A percentile compares a stretch with the other conserved stretches of the same genome.
These are phyloP conservation scores for Melangyna quadrimaculata DNA, from an alignment of 2,888 invertebrate species.

Conservation along the genomic window DNA sequence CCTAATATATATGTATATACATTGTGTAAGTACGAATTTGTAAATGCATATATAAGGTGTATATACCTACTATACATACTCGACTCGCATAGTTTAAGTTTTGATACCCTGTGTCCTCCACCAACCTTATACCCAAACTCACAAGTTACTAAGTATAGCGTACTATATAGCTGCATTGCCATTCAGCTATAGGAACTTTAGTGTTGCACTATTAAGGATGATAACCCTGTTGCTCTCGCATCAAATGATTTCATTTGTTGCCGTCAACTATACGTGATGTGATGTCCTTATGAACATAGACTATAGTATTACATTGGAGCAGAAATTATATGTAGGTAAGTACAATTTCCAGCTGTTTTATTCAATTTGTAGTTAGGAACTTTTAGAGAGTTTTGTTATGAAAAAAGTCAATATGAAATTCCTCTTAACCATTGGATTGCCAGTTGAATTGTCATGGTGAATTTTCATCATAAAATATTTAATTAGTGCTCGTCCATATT, in stretches of 20 bases:
- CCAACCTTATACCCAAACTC: background rate
- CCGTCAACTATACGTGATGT: background rate
- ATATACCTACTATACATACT: background rate
- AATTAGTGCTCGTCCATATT: conserved; percentile 20
- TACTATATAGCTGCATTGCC: conserved; percentile 4
- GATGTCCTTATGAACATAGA: background rate
- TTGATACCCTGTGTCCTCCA: background rate
- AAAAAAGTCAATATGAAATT: conserved; percentile 3
- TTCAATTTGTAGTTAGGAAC: background rate
- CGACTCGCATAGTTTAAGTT: background rate
- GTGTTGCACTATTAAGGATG: background rate
- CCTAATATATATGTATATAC: too few species aligned
- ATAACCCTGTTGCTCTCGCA: conserved; percentile 7
- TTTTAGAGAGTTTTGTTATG: background rate
- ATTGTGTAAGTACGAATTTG: conserved; percentile 27
- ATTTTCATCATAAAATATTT: conserved; percentile 12
- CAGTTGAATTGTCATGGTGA: conserved; percentile 27
- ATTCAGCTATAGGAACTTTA: conserved; percentile 12
- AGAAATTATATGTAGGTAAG: background rate
- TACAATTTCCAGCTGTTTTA: background rate
- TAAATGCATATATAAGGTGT: conserved; percentile 9
- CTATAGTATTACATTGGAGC: background rate
- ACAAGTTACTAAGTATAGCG: background rate
- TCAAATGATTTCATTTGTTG: conserved; percentile 28
- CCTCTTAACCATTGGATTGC: background rate